These are phyloP conservation scores for Musca vetustissima DNA, from an alignment of 1,140 invertebrate species.

Conservation along the genomic window DNA sequence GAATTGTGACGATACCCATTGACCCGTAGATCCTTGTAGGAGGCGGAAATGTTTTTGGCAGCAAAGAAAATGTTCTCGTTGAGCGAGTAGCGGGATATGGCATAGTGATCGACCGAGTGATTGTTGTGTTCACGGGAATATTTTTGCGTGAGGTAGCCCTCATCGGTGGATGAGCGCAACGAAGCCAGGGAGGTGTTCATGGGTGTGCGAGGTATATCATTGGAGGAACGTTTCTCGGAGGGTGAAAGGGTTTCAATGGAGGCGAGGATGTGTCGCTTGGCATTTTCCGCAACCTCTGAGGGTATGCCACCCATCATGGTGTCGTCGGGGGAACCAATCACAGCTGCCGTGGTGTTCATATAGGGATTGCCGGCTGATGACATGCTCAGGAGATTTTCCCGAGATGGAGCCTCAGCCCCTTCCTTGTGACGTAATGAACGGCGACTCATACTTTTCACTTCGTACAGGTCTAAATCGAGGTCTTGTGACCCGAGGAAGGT, in stretches of 20 bases:
- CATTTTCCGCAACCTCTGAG: slow-evolving; percentile 30
- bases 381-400: slow-evolving; percentile 49
- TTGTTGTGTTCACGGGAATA: slow-evolving; percentile 29
- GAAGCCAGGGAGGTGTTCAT: slow-evolving; percentile 31
- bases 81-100: slow-evolving; percentile 44
- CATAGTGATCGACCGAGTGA: slow-evolving; percentile 27
- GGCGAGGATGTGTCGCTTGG: slow-evolving; percentile 44
- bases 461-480: slow-evolving; percentile 43
- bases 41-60: slow-evolving; percentile 33
- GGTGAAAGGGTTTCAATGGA: slow-evolving; percentile 52
- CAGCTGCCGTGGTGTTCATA: slow-evolving; percentile 32
- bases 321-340: slow-evolving; percentile 43
- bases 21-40: slow-evolving; percentile 38
- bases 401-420: slow-evolving; percentile 45
- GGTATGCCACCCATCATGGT: slow-evolving; percentile 45
- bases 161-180: slow-evolving; percentile 39
- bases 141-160: slow-evolving; percentile 43
- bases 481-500: slow-evolving; percentile 47
- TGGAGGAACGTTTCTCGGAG: slow-evolving; percentile 46
- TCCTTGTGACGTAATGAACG: slow-evolving; percentile 47
- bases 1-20: slow-evolving; percentile 49
- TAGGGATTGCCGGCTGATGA: slow-evolving; percentile 39
- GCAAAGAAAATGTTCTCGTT: slow-evolving; percentile 49
- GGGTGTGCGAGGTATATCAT: slow-evolving; percentile 21
- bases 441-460: slow-evolving; percentile 46